Evolutionary conservation across 2,113 vertebrate genomes (phyloP).

Genomic region (Laticauda laticaudata): DNA sequence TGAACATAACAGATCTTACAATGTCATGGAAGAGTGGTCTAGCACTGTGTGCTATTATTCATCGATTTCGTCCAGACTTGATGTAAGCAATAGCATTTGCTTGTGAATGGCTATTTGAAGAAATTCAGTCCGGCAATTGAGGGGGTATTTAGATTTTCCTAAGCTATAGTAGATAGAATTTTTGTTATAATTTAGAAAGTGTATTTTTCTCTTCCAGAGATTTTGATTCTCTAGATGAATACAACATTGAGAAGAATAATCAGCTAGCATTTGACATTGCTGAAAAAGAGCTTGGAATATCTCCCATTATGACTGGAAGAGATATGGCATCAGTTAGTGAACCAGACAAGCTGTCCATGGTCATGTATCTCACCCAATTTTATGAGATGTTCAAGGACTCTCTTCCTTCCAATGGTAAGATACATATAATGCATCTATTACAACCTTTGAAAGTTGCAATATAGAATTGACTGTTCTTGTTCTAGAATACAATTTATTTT

Average conservation of each 20-base stretch:
- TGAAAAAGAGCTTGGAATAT: conserved; percentile 94
- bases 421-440: not conserved
- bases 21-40: conserved; percentile 97
- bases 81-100: conserved; percentile 79
- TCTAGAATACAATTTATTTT: not conserved
- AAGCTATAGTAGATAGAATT: fast-evolving
- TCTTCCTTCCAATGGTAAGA: conserved; percentile 86
- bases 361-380: conserved; percentile 99
- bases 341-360: conserved; percentile 97
- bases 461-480: not conserved
- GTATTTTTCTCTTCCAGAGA: conserved; percentile 75
- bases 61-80: conserved; percentile 92
- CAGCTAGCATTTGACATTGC: conserved; percentile 93
- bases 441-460: not conserved
- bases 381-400: conserved; percentile 99
- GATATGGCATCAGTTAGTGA: conserved; percentile 95
- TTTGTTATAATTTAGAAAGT: not conserved
- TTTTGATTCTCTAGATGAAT: conserved; percentile 90
- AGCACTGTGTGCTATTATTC: conserved; percentile 93
- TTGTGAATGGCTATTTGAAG: fast-evolving
- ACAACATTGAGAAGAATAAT: conserved; percentile 88
- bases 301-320: conserved; percentile 97
- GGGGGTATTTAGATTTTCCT: not conserved
- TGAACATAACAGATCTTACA: conserved; percentile 89
- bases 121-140: not conserved